Evolutionary conservation across 2,888 invertebrate genomes (phyloP).

Genomic region (Resseliella maxima): DNA sequence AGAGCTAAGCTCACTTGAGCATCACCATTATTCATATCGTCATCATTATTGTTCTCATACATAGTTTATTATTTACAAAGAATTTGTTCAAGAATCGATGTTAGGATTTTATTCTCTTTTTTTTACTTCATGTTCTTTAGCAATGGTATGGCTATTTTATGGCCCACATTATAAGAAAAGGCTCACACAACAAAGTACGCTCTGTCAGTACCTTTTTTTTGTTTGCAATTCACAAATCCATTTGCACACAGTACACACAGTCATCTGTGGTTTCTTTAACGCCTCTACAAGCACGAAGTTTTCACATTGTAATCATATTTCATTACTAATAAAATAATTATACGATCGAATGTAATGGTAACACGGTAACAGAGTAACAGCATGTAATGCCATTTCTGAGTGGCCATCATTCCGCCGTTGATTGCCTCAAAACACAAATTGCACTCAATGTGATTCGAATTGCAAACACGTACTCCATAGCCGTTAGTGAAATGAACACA

Average conservation of each 20-base stretch:
- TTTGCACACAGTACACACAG: neutral
- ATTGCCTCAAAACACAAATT: neutral
- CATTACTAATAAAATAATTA: constrained; percentile 53
- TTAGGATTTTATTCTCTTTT: neutral
- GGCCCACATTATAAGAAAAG: neutral
- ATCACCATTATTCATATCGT: constrained; percentile 39
- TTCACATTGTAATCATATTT: constrained; percentile 53
- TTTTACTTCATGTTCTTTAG: neutral
- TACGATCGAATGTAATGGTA: constrained; percentile 51
- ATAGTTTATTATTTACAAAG: neutral
- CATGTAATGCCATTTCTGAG: constrained; percentile 35
- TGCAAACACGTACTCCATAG: constrained; percentile 2
- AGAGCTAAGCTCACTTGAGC: constrained; percentile 23
- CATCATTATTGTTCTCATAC: neutral
- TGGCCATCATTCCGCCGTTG: constrained; percentile 6
- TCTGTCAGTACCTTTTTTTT: neutral
- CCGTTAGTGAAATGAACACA: constrained; percentile 16
- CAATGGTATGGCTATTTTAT: constrained; percentile 35
- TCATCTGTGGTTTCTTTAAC: neutral
- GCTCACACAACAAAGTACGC: neutral
- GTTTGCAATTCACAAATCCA: neutral
- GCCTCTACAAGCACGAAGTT: neutral
- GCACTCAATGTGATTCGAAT: neutral
- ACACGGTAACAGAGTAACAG: constrained; percentile 45
- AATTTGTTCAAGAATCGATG: neutral